These are phyloP conservation scores for Edolisoma coerulescens DNA, from an alignment of 2,113 vertebrate genomes.

Conservation along the genomic window DNA sequence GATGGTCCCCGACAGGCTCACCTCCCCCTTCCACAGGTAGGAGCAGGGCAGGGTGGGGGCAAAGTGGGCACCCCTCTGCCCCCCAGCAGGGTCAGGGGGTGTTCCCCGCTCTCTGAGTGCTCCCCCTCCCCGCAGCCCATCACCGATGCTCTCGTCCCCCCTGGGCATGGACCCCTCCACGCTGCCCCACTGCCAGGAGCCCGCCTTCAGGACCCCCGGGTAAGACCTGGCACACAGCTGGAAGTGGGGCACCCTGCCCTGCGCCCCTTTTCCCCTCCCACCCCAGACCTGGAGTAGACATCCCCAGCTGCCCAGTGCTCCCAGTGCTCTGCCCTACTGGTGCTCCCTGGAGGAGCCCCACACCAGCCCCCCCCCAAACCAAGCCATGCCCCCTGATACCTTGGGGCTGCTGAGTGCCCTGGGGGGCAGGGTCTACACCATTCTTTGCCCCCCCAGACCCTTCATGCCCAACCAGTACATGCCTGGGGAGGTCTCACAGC, in stretches of 20 bases:
- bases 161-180: not conserved
- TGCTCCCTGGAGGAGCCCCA: not conserved
- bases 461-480: conserved; percentile 16
- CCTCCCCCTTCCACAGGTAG: not conserved
- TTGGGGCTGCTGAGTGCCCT: not conserved
- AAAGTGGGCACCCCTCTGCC: accelerated
- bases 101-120: not conserved
- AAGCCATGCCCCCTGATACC: not conserved
- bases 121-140: not conserved
- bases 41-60: not conserved
- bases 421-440: accelerated
- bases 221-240: not conserved
- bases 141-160: not conserved
- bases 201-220: not conserved
- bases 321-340: not conserved
- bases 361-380: too few species aligned
- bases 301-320: not conserved
- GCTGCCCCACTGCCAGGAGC: not conserved
- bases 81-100: too few species aligned
- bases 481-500: not conserved
- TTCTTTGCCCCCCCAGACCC: not conserved
- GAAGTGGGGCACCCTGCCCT: not conserved
- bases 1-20: not conserved
- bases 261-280: accelerated
- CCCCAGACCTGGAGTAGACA: accelerated